Evolutionary conservation across 2,888 invertebrate species (phyloP).

Genomic region (Prosopocoilus inquinatus): DNA sequence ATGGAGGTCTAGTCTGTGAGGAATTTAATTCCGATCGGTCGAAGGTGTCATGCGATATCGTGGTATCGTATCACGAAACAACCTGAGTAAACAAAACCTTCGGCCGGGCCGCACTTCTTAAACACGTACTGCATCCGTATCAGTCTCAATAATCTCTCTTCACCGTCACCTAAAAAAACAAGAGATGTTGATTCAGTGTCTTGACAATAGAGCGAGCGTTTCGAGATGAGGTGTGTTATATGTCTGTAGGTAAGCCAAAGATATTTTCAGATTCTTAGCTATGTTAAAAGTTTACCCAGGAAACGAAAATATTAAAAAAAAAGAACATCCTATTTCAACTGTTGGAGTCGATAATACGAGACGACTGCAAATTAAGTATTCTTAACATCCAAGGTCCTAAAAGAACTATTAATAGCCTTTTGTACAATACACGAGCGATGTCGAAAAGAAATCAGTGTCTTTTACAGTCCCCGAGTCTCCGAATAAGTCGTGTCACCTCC

Average conservation of each 20-base stretch:
- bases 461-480: too few species aligned
- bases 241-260: constrained; percentile 16
- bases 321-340: too few species aligned
- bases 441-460: too few species aligned
- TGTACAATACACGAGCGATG: too few species aligned
- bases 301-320: too few species aligned
- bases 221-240: constrained; percentile 19
- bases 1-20: constrained; percentile 4
- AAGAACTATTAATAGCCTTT: too few species aligned
- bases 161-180: constrained; percentile 39
- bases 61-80: constrained; percentile 23
- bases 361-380: too few species aligned
- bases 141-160: constrained; percentile 37
- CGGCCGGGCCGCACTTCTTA: constrained; percentile 29
- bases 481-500: too few species aligned
- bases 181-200: constrained; percentile 32
- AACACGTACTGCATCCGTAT: constrained; percentile 34
- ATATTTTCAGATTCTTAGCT: constrained; percentile 21
- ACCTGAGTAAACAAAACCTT: constrained; percentile 33
- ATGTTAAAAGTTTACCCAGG: too few species aligned
- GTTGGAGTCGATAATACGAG: too few species aligned
- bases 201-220: constrained; percentile 26
- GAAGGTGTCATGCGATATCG: constrained; percentile 31
- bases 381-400: too few species aligned
- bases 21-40: constrained; percentile 31